Conservation (phyloP, 1,140 invertebrate species). For the Drosophila novamexicana region DNA sequence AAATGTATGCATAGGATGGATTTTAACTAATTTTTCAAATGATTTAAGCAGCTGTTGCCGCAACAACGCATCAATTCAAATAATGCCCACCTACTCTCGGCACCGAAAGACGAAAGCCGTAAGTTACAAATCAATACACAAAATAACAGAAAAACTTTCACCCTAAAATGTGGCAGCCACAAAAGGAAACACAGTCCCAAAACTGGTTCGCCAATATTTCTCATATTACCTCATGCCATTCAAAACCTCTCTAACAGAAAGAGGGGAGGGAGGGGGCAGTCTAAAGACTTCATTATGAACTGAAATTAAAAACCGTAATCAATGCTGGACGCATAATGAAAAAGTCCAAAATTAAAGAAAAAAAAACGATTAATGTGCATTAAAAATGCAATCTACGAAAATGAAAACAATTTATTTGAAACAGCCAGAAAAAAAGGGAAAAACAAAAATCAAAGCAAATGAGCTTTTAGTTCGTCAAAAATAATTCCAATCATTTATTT, state of each 20-base stretch:
- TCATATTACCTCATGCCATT: constrained; percentile 66
- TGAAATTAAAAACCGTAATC: constrained; percentile 37
- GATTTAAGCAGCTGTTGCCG: constrained; percentile 14
- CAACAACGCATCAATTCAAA: constrained; percentile 30
- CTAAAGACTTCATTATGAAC: constrained; percentile 32
- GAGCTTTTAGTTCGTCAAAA: constrained; percentile 11
- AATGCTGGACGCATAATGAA: constrained; percentile 30
- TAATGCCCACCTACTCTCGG: constrained; percentile 60
- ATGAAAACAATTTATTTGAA: constrained; percentile 27
- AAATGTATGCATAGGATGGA: constrained; percentile 8
- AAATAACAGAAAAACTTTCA: constrained; percentile 61
- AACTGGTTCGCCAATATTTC: constrained; percentile 73
- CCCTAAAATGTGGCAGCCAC: constrained; percentile 36
- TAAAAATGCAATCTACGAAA: constrained; percentile 43
- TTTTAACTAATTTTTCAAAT: constrained; percentile 44
- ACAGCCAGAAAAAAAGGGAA: not conserved
- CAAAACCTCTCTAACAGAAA: not conserved
- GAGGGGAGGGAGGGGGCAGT: not conserved
- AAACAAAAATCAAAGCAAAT: constrained; percentile 28
- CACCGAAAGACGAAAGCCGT: constrained; percentile 26
- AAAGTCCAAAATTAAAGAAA: not conserved
- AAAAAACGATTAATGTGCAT: constrained; percentile 44
- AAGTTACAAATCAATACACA: constrained; percentile 42
- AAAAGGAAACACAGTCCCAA: constrained; percentile 26
- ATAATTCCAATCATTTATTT: not conserved